Base-by-base conservation (phyloP, 2,113 vertebrate genomes). In the Natator depressus region DNA sequence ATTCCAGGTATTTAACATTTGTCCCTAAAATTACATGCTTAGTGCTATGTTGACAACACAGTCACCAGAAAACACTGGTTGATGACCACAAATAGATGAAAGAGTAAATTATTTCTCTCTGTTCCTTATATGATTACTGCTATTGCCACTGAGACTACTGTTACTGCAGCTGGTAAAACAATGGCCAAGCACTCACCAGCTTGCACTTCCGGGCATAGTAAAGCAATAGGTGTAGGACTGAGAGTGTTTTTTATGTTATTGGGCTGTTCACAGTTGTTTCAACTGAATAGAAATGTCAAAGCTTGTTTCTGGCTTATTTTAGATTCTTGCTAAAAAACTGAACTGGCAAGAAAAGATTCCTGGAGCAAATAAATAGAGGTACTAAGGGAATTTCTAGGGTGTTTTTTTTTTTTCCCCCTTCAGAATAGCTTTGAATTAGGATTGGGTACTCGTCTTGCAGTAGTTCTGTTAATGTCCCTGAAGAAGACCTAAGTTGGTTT, bases 61-160 rank as follows among this genome's bases (percentile, higher is more conserved):
- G 25, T 50, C 49, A 81, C 17, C 5, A 51, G 69, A 35, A 84
- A 80, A 46, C 10, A 16, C 2, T 55, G 24, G 5, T 13, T 72
- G 12, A 1, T 22, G 62, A 22, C 13, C 1, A 27, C 42, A 83
- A 57, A 29, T 19, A 82, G 16, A 5, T 0, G 65, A 29, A 86
- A 31, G 1, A 27, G 16, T n/a, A 19, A 2, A 0, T 35, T 76
- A 46, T 76, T 76, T 46, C 9, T 4, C 14, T 79, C 3, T 6
- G 0, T 85, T 91, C 29, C 6, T 80, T 59, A 19, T 0, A 10
- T 72, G 2, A 19, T 46, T 55, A 86, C 16, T 27, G 5, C 29
- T 80, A 29, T 54, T 8, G 0, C 5, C 35, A 2, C 38, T 42
- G 46, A 85, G 87, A 50, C 0, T 7, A 4, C 38, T 80, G 78